Evolutionary conservation across 1,140 invertebrate genomes (phyloP).

Genomic region (Laupala kohalensis): DNA sequence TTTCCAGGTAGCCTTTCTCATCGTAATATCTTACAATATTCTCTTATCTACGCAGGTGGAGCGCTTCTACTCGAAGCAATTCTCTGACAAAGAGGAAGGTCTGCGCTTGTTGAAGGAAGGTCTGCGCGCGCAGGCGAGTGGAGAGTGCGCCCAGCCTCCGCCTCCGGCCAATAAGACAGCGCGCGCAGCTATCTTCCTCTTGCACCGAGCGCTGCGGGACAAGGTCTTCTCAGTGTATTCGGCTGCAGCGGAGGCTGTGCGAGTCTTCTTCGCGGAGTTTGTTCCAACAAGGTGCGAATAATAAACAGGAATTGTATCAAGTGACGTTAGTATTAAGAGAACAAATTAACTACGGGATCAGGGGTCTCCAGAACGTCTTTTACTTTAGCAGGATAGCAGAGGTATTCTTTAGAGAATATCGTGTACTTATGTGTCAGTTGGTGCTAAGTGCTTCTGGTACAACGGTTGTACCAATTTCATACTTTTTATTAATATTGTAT

Average conservation of each 20-base stretch:
- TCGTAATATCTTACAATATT: background rate
- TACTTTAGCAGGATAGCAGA: too few relatives aligned
- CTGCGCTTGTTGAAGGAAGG: conserved; percentile 60
- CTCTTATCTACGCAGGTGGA: conserved; percentile 51
- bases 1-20: too few relatives aligned
- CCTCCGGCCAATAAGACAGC: conserved; percentile 59
- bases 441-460: too few relatives aligned
- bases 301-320: background rate
- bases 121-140: conserved; percentile 32
- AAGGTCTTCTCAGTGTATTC: conserved; percentile 77
- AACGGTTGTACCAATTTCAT: too few relatives aligned
- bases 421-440: too few relatives aligned
- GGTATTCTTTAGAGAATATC: too few relatives aligned
- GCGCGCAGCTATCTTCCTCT: conserved; percentile 55
- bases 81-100: conserved; percentile 82
- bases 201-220: conserved; percentile 64
- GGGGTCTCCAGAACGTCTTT: too few relatives aligned
- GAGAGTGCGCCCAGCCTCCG: conserved; percentile 24
- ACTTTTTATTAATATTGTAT: too few relatives aligned
- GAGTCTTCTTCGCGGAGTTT: conserved; percentile 65
- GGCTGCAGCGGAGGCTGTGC: conserved; percentile 61
- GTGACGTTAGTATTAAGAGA: background rate
- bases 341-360: too few relatives aligned
- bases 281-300: conserved; percentile 50
- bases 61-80: conserved; percentile 87